Conservation (phyloP, 2,797 vertebrate genomes). For the Sciurus carolinensis region DNA sequence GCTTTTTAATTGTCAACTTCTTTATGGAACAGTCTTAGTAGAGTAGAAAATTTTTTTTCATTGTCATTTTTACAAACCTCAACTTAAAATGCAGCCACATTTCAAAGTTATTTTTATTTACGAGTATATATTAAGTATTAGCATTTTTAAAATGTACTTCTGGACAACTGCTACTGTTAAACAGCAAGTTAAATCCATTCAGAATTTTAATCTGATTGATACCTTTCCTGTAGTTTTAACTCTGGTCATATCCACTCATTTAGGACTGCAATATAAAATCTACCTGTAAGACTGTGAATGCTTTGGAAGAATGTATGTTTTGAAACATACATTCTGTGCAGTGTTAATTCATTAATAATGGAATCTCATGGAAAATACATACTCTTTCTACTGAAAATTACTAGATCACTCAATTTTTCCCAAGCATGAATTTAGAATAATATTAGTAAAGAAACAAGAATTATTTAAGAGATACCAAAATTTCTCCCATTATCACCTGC, state of each 20-base stretch:
- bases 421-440: neutral
- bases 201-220: neutral
- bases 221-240: neutral
- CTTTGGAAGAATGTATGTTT: constrained; percentile 1
- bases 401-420: neutral
- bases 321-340: constrained; percentile 25
- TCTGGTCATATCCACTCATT: neutral
- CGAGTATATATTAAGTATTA: neutral
- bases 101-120: constrained; percentile 37
- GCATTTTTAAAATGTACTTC: constrained; percentile 29
- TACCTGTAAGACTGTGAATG: neutral
- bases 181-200: constrained; percentile 2
- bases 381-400: neutral
- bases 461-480: neutral
- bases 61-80: neutral
- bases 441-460: neutral
- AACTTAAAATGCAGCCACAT: constrained; percentile 23
- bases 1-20: neutral
- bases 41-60: neutral
- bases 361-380: neutral
- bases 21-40: neutral
- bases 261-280: neutral
- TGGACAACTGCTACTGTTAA: neutral
- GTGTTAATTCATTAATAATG: neutral
- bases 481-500: neutral